A percentile compares a stretch with the other conserved stretches of the same genome.
phyloP scores from a whole-genome alignment of 35 echinoderm and acorn worm species.

The Amphiura filiformis region DNA sequence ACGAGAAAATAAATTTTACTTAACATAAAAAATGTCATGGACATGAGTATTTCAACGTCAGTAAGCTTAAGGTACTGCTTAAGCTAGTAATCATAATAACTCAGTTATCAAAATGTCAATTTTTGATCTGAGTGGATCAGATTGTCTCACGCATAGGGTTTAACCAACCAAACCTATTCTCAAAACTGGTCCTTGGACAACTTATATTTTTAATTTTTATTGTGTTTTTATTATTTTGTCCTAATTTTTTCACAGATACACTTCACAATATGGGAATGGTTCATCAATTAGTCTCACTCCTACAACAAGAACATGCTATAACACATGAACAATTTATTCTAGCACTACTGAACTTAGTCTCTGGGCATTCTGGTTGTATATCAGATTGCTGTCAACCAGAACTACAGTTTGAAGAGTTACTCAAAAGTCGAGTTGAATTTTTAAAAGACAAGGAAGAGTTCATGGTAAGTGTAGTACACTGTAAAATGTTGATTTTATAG shows the following conservation, averaged over 20 bases:
- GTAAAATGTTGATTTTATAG: neutral
- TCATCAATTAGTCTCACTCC: constrained; percentile 59
- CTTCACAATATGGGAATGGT: constrained; percentile 86
- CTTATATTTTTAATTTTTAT: no score
- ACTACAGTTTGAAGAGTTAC: constrained; percentile 49
- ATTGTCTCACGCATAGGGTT: no score
- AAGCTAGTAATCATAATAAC: no score
- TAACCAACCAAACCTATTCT: no score
- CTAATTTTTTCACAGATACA: constrained; percentile 43
- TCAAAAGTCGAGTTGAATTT: constrained; percentile 39
- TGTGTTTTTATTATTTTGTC: neutral
- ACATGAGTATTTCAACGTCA: no score
- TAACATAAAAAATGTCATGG: no score
- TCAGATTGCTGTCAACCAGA: constrained; percentile 46
- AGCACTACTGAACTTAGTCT: constrained; percentile 59
- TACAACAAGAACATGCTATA: constrained; percentile 59
- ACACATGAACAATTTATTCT: constrained; percentile 75
- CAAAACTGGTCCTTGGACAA: no score
- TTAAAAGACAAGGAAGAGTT: constrained; percentile 85
- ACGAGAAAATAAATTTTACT: no score
- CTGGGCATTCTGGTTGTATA: constrained; percentile 44
- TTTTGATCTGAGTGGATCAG: no score
- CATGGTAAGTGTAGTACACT: constrained; percentile 64
- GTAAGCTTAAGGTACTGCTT: no score
- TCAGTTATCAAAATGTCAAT: no score